phyloP scores from a whole-genome alignment of 37 sponge, comb jelly and placozoan species.

The Trichoplax adhaerens region DNA sequence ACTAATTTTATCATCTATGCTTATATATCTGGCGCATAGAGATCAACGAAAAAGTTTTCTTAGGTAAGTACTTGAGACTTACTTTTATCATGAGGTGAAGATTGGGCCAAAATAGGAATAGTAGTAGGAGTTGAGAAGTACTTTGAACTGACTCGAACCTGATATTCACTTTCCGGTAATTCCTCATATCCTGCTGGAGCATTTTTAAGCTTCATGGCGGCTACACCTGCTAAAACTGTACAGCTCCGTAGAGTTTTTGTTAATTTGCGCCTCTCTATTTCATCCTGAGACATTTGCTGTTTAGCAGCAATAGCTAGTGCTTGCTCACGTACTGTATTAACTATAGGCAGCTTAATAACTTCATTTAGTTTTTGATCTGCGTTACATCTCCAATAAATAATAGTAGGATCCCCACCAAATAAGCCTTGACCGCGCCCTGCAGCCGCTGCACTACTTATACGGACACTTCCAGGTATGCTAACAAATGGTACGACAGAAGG shows the following conservation, averaged over 20 bases:
- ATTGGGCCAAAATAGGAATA: neutral
- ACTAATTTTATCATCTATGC: too few relatives aligned
- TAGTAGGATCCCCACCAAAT: conserved; percentile 8
- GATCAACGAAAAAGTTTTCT: too few relatives aligned
- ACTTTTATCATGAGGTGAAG: too few relatives aligned
- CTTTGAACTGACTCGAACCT: neutral
- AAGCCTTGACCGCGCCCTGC: too few relatives aligned
- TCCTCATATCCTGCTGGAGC: neutral
- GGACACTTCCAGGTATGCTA: neutral
- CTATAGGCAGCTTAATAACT: conserved; percentile 6
- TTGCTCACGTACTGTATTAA: neutral
- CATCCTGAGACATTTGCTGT: conserved; percentile 4
- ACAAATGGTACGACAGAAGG: neutral
- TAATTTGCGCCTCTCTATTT: conserved; percentile 16
- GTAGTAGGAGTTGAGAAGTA: conserved; percentile 13
- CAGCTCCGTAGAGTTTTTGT: conserved; percentile 29
- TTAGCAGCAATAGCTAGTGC: neutral
- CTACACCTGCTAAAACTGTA: conserved; percentile 17
- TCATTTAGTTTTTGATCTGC: conserved; percentile 7
- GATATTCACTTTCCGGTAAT: too few relatives aligned
- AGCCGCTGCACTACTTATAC: too few relatives aligned
- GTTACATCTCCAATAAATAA: conserved; percentile 11
- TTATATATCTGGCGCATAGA: too few relatives aligned
- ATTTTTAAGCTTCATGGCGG: conserved; percentile 7
- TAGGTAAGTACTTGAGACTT: too few relatives aligned